These are phyloP conservation scores for Micropoecilia bifurca DNA, from an alignment of 2,797 vertebrate genomes.

Conservation along the genomic window DNA sequence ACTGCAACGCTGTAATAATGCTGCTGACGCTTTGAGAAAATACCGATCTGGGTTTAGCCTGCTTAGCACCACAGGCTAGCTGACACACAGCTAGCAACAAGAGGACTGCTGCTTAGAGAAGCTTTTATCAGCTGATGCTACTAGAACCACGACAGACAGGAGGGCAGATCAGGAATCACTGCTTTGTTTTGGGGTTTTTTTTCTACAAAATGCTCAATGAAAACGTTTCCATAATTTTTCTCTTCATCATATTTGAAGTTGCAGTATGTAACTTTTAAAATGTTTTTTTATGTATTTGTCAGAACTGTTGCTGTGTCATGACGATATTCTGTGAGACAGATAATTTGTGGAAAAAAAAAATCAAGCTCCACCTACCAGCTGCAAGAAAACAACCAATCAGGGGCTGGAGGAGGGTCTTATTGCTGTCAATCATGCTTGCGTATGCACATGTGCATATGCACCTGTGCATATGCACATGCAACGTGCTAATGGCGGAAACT, in stretches of 20 bases:
- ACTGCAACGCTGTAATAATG: conserved; percentile 8
- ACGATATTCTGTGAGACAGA: no score
- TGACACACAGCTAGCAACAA: not conserved
- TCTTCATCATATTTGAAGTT: not conserved
- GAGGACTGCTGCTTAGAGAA: conserved; percentile 31
- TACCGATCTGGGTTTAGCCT: conserved; percentile 14
- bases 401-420: no score
- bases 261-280: no score
- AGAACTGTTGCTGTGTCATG: no score
- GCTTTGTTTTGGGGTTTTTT: not conserved
- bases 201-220: not conserved
- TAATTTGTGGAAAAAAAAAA: no score
- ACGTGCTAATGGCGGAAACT: no score
- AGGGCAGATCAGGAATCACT: conserved; percentile 43
- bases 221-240: not conserved
- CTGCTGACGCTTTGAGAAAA: conserved; percentile 28
- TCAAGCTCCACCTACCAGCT: no score
- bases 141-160: conserved; percentile 35
- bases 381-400: no score
- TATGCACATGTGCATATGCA: no score
- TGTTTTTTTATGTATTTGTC: no score
- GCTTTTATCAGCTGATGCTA: conserved; percentile 28
- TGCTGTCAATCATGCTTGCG: no score
- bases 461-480: no score
- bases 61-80: conserved; percentile 21